phyloP scores from a whole-genome alignment of 2,888 invertebrate genomes.

The Rhyacophila evoluta region DNA sequence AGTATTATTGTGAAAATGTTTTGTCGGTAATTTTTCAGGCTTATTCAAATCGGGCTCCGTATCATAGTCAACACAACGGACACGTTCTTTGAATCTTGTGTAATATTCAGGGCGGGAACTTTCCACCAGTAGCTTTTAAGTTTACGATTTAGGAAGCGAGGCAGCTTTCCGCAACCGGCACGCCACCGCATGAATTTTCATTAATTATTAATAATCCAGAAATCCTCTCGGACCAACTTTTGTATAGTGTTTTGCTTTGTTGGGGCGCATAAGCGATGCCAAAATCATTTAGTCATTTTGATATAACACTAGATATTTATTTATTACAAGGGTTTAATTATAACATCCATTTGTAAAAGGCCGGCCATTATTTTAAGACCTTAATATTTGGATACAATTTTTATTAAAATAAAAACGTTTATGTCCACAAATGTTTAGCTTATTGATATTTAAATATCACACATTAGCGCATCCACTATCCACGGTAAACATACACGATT shows the following conservation, averaged over 20 bases:
- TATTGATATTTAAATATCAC: no score
- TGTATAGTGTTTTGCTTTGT: constrained; percentile 1
- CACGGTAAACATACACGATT: no score
- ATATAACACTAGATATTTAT: neutral
- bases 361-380: no score
- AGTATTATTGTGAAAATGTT: neutral
- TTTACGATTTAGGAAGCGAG: constrained; percentile 10
- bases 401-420: no score
- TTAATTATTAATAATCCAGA: constrained; percentile 6
- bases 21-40: neutral
- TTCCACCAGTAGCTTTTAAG: constrained; percentile 6
- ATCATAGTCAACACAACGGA: neutral
- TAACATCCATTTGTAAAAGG: no score
- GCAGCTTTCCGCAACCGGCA: constrained; percentile 17
- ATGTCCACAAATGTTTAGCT: no score
- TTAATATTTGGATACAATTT: no score
- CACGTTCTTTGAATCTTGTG: neutral
- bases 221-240: constrained; percentile 19
- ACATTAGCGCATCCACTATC: no score
- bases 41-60: neutral
- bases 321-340: neutral
- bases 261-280: neutral
- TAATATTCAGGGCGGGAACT: constrained; percentile 11
- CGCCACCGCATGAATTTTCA: constrained; percentile 14
- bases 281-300: neutral